Conservation (phyloP, 2,888 invertebrate species). For the Catonia carolina region DNA sequence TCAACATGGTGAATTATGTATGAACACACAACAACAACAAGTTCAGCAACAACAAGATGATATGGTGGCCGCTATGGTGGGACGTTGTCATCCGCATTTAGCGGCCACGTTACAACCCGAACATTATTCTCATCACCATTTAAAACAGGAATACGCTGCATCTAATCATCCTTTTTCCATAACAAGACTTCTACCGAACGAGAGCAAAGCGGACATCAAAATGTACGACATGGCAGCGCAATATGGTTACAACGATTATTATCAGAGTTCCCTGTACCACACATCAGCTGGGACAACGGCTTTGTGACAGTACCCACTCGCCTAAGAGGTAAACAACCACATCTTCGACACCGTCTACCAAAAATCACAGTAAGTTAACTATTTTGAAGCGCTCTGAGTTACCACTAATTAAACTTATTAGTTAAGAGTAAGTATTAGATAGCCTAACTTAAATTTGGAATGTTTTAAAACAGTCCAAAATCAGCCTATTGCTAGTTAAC, state of each 20-base stretch:
- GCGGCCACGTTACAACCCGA: constrained; percentile 39
- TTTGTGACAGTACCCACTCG: constrained; percentile 89
- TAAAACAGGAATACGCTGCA: constrained; percentile 76
- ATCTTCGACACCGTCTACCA: constrained; percentile 30
- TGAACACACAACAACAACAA: constrained; percentile 51
- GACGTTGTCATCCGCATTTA: constrained; percentile 50
- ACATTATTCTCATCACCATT: constrained; percentile 51
- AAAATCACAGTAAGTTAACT: constrained; percentile 35
- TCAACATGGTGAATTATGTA: constrained; percentile 51
- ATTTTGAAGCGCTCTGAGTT: neutral
- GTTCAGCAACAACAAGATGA: constrained; percentile 48
- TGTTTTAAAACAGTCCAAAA: too few species aligned
- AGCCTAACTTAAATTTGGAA: too few species aligned
- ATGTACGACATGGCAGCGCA: constrained; percentile 70
- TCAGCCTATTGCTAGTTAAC: too few species aligned
- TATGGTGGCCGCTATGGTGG: constrained; percentile 57
- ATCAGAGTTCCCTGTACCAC: constrained; percentile 71
- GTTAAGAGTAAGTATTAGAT: too few species aligned
- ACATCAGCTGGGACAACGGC: constrained; percentile 63
- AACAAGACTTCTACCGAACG: constrained; percentile 81
- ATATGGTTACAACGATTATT: constrained; percentile 67
- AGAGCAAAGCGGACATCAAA: constrained; percentile 79
- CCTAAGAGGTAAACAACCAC: constrained; percentile 53
- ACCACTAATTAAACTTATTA: too few species aligned
- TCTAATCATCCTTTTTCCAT: constrained; percentile 92